A percentile compares a stretch with the other conserved stretches of the same genome.
Evolutionary conservation across 2,888 invertebrate species (phyloP).

Genomic region (Ariolimax columbianus): DNA sequence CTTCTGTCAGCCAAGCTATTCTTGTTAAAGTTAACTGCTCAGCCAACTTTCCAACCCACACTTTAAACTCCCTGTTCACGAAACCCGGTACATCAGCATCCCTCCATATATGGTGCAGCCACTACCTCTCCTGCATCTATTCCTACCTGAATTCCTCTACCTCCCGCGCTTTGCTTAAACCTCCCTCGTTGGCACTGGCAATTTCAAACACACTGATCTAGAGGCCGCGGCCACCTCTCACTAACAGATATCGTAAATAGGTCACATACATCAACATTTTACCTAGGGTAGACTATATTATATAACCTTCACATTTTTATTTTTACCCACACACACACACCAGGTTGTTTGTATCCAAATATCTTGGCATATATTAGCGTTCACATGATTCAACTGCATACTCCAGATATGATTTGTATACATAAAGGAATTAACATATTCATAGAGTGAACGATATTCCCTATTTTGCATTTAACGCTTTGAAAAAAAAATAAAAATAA

Average conservation of each 20-base stretch:
- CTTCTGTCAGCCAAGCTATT: background rate
- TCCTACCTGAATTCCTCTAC: conserved; percentile 24
- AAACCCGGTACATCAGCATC: background rate
- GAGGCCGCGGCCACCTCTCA: background rate
- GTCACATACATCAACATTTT: background rate
- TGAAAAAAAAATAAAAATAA: background rate
- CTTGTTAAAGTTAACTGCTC: conserved; percentile 22
- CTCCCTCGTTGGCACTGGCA: background rate
- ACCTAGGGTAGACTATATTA: background rate
- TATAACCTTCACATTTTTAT: background rate
- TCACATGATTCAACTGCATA: too few relatives aligned
- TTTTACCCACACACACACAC: too few relatives aligned
- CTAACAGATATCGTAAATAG: background rate
- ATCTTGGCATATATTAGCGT: too few relatives aligned
- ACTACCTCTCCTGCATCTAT: conserved; percentile 27
- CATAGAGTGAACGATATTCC: too few relatives aligned
- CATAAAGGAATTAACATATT: too few relatives aligned
- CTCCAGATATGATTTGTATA: too few relatives aligned
- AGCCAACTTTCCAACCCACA: background rate
- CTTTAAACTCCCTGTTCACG: background rate
- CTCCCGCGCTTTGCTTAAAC: background rate
- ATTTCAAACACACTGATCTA: background rate
- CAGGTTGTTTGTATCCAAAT: too few relatives aligned
- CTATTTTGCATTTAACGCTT: too few relatives aligned
- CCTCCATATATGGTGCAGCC: conserved; percentile 46